Percentiles rank a stretch among this genome's conserved stretches.
phyloP scores from a whole-genome alignment of 2,888 invertebrate genomes.

The Colletes collaris region DNA sequence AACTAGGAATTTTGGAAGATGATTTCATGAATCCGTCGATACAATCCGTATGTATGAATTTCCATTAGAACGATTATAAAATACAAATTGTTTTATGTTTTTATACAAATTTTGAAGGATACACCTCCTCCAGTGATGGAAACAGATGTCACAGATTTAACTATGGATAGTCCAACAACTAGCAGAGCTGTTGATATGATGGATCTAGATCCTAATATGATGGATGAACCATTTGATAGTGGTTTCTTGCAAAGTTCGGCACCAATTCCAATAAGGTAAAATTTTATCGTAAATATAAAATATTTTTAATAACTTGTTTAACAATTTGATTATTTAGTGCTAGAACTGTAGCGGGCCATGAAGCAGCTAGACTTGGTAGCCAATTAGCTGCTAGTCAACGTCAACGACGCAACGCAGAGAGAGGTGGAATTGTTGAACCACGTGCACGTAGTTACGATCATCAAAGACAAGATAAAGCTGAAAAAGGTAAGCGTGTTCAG shows the following conservation, averaged over 20 bases:
- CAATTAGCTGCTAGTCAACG: constrained; percentile 82
- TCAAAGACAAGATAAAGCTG: constrained; percentile 84
- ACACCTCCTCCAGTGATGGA: constrained; percentile 75
- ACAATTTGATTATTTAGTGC: constrained; percentile 63
- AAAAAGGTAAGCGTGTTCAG: constrained; percentile 82
- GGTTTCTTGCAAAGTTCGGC: constrained; percentile 81
- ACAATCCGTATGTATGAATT: constrained; percentile 68
- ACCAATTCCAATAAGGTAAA: constrained; percentile 80
- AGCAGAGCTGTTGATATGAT: constrained; percentile 81
- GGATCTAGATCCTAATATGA: constrained; percentile 81
- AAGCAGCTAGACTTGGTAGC: constrained; percentile 90
- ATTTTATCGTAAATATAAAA: not conserved
- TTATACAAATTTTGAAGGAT: constrained; percentile 58
- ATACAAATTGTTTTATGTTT: not conserved
- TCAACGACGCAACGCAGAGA: constrained; percentile 79
- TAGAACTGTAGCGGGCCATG: constrained; percentile 90
- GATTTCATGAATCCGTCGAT: constrained; percentile 71
- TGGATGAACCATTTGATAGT: constrained; percentile 82
- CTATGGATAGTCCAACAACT: constrained; percentile 78
- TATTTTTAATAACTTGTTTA: constrained; percentile 11
- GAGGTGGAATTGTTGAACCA: constrained; percentile 83
- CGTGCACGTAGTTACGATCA: constrained; percentile 88
- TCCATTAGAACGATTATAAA: not conserved
- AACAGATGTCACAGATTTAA: constrained; percentile 75
- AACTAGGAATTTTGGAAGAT: constrained; percentile 78